phyloP scores from a whole-genome alignment of 1,140 invertebrate species.

The Drosophila teissieri region DNA sequence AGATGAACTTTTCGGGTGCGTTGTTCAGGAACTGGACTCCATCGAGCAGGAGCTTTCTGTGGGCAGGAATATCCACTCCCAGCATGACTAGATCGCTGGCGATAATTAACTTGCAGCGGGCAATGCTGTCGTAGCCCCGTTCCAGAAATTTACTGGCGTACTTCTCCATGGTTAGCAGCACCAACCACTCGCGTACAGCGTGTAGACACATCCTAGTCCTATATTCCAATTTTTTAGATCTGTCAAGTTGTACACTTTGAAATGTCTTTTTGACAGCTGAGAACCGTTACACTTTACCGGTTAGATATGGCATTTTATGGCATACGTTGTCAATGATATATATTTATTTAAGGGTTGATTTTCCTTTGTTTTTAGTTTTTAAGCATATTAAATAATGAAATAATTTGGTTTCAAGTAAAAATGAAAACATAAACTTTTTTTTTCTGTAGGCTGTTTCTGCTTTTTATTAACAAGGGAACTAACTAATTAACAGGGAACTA shows the following conservation, averaged over 20 bases:
- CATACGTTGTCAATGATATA: background rate
- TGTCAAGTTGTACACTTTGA: background rate
- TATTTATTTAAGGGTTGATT: too few relatives aligned
- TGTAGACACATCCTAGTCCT: constrained; percentile 26
- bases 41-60: constrained; percentile 36
- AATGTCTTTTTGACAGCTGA: background rate
- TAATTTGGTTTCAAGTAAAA: too few relatives aligned
- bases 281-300: background rate
- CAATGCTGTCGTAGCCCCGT: constrained; percentile 39
- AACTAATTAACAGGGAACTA: too few relatives aligned
- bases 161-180: constrained; percentile 57
- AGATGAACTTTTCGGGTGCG: constrained; percentile 9
- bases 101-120: constrained; percentile 43
- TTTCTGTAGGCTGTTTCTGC: too few relatives aligned
- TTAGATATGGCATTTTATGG: background rate
- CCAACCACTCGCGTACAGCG: constrained; percentile 57
- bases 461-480: too few relatives aligned
- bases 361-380: too few relatives aligned
- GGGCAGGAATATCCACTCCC: constrained; percentile 38
- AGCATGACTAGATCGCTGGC: constrained; percentile 44
- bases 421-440: too few relatives aligned
- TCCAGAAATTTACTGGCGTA: constrained; percentile 34
- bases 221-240: background rate
- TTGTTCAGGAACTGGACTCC: constrained; percentile 53
- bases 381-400: too few relatives aligned